phyloP scores from a whole-genome alignment of 53 echinoderm and acorn worm genomes.

The Paelopatides confundens region DNA sequence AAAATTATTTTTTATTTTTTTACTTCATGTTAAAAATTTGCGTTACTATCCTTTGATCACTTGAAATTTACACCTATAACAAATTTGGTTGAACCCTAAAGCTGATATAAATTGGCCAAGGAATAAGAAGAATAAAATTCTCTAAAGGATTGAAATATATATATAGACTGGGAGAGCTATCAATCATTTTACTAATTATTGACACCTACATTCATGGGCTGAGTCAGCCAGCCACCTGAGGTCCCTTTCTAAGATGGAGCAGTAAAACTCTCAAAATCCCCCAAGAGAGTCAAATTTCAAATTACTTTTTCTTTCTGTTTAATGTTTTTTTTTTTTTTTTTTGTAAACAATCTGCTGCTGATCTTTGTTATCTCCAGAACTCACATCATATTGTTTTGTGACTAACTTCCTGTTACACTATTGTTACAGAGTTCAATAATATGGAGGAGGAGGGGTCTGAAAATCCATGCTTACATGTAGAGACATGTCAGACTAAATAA shows the following conservation, averaged over 20 bases:
- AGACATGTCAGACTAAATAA: no score
- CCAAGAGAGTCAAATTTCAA: slow-evolving; percentile 11
- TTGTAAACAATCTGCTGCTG: not conserved
- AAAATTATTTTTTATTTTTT: not conserved
- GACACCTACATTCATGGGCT: slow-evolving; percentile 28
- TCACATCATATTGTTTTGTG: not conserved
- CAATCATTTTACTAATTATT: slow-evolving; percentile 35
- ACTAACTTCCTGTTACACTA: not conserved
- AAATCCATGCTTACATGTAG: no score
- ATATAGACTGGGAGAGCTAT: not conserved
- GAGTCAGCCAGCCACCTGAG: slow-evolving; percentile 25
- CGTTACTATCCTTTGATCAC: not conserved
- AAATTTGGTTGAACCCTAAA: slow-evolving; percentile 3
- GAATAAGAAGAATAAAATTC: not conserved
- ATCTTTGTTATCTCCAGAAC: not conserved
- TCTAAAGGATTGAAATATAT: not conserved
- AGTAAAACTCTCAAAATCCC: not conserved
- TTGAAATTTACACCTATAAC: not conserved
- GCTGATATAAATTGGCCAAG: not conserved
- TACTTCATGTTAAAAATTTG: no score
- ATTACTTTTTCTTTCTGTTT: slow-evolving; percentile 9
- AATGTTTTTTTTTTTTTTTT: not conserved
- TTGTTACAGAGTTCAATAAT: not conserved
- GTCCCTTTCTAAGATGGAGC: not conserved
- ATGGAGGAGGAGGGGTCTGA: no score